Percentiles rank a stretch among this genome's conserved stretches.
Evolutionary conservation across 2,113 vertebrate genomes (phyloP).

Genomic region (Semnornis frantzii): DNA sequence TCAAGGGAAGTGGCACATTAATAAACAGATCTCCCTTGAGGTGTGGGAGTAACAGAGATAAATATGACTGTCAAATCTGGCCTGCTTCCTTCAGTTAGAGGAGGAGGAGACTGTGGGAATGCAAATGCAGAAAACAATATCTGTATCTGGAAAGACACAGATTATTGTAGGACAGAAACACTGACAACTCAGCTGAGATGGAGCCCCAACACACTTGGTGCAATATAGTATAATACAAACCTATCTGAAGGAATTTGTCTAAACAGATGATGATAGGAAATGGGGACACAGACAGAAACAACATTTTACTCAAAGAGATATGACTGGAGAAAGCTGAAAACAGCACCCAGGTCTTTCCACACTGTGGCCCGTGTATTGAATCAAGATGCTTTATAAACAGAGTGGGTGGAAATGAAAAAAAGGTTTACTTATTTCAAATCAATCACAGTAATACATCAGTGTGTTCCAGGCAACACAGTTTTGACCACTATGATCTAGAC

Average conservation of each 20-base stretch:
- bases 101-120: slow-evolving; percentile 65
- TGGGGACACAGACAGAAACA: background rate
- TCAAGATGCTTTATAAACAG: background rate
- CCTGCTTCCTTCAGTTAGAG: slow-evolving; percentile 78
- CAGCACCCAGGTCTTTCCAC: background rate
- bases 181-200: slow-evolving; percentile 29
- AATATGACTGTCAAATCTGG: slow-evolving; percentile 83
- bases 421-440: background rate
- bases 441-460: background rate
- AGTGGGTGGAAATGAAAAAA: too few relatives aligned
- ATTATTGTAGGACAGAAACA: slow-evolving; percentile 48
- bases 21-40: slow-evolving; percentile 89
- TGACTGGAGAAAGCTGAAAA: background rate
- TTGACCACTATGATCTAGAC: background rate
- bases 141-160: background rate
- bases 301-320: background rate
- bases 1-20: slow-evolving; percentile 89
- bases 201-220: background rate
- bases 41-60: slow-evolving; percentile 83
- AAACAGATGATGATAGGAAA: slow-evolving; percentile 3
- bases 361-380: background rate
- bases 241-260: background rate
- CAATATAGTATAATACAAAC: background rate
- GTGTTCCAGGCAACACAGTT: background rate
- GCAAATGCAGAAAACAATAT: slow-evolving; percentile 67